These are phyloP conservation scores for Geodia barretti DNA, from an alignment of 37 sponge, comb jelly and placozoan genomes.

Conservation along the genomic window DNA sequence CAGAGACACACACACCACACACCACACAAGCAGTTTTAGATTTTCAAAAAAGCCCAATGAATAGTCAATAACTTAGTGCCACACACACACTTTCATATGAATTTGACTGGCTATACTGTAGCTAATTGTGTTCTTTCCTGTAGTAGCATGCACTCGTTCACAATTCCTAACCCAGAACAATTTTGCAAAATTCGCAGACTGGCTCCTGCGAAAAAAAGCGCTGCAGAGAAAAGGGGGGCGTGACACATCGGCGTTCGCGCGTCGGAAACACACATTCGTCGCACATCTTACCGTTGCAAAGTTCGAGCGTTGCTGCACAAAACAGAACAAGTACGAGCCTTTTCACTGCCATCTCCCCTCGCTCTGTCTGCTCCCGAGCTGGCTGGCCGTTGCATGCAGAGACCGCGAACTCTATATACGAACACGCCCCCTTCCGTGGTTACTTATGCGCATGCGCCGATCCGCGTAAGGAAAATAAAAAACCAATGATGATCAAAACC, in stretches of 20 bases:
- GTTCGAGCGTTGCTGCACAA: background rate
- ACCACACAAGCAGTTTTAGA: background rate
- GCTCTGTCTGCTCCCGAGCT: too few species aligned
- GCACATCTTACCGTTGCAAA: too few species aligned
- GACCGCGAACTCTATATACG: too few species aligned
- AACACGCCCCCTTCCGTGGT: background rate
- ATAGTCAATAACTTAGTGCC: background rate
- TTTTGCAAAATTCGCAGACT: too few species aligned
- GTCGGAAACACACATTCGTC: too few species aligned
- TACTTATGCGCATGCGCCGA: background rate
- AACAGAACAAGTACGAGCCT: background rate
- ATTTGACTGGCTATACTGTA: background rate
- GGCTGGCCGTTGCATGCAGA: too few species aligned
- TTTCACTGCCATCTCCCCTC: too few species aligned
- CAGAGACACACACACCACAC: background rate
- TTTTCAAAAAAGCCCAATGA: background rate
- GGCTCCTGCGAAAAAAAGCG: too few species aligned
- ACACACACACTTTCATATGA: background rate
- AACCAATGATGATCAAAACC: background rate
- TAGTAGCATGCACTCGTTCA: background rate
- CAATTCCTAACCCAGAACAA: too few species aligned
- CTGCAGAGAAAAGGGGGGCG: too few species aligned
- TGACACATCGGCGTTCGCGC: too few species aligned
- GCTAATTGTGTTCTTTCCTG: background rate
- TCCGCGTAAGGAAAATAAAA: background rate